phyloP scores from a whole-genome alignment of 2,888 invertebrate species.

The Exocentrus adspersus region DNA sequence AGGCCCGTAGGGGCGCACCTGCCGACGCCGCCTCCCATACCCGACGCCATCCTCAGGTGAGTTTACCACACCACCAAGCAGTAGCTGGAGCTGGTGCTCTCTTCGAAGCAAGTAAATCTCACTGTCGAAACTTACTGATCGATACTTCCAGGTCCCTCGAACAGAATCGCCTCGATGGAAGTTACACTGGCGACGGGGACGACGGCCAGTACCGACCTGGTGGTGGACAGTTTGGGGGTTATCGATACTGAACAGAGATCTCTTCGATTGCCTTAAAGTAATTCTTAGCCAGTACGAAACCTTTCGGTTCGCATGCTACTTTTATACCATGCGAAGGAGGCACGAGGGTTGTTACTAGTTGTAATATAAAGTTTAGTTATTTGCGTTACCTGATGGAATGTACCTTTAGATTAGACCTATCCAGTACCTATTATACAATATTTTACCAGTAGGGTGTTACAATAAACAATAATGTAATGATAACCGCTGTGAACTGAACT shows the following conservation, averaged over 20 bases:
- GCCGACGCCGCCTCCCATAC: conserved; percentile 71
- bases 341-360: conserved; percentile 1
- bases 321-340: not conserved
- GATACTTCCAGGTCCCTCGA: conserved; percentile 51
- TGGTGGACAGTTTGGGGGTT: conserved; percentile 40
- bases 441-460: too few species aligned
- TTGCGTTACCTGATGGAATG: conserved; percentile 1
- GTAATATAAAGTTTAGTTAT: conserved; percentile 1
- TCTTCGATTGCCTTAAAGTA: not conserved
- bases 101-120: too few species aligned
- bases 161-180: conserved; percentile 49
- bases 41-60: conserved; percentile 67
- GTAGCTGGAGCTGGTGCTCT: too few species aligned
- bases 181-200: conserved; percentile 36
- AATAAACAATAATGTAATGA: too few species aligned
- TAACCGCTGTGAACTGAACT: conserved; percentile 24
- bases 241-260: conserved; percentile 36
- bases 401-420: conserved; percentile 4
- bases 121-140: too few species aligned
- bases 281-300: conserved; percentile 12
- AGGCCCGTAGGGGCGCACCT: conserved; percentile 67
- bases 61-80: too few species aligned
- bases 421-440: conserved; percentile 4
- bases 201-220: conserved; percentile 53
- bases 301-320: not conserved